These are phyloP conservation scores for Drosophila quinaria DNA, from an alignment of 2,888 invertebrate species.

Conservation along the genomic window DNA sequence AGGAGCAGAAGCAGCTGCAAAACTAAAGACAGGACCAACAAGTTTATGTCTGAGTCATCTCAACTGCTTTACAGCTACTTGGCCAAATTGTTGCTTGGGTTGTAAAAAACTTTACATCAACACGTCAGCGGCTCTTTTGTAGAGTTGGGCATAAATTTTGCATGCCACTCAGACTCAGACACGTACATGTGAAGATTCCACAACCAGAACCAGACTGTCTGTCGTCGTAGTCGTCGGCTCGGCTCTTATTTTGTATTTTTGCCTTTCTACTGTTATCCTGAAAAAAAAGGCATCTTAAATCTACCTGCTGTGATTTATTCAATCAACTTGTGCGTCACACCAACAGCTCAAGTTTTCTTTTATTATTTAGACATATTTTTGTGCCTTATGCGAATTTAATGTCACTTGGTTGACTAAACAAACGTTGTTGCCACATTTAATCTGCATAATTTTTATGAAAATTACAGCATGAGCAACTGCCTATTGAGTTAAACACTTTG, in stretches of 20 bases:
- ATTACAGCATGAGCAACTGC: slow-evolving; percentile 35
- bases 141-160: slow-evolving; percentile 59
- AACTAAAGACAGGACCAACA: slow-evolving; percentile 1
- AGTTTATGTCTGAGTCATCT: slow-evolving; percentile 50
- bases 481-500: slow-evolving; percentile 20
- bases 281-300: slow-evolving; percentile 14
- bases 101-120: slow-evolving; percentile 62
- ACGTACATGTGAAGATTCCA: slow-evolving; percentile 34
- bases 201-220: slow-evolving; percentile 2
- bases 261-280: slow-evolving; percentile 13
- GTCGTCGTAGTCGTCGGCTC: slow-evolving; percentile 7
- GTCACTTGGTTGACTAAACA: slow-evolving; percentile 63
- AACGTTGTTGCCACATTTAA: slow-evolving; percentile 74
- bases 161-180: slow-evolving; percentile 51
- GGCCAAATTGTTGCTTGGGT: slow-evolving; percentile 71
- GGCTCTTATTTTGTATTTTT: not conserved
- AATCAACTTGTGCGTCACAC: slow-evolving; percentile 73
- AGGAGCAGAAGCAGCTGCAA: slow-evolving; percentile 5
- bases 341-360: slow-evolving; percentile 60
- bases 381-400: slow-evolving; percentile 75
- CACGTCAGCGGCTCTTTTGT: slow-evolving; percentile 14
- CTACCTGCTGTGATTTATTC: slow-evolving; percentile 77
- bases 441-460: slow-evolving; percentile 78
- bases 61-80: slow-evolving; percentile 65
- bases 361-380: slow-evolving; percentile 75